Evolutionary conservation across 2,888 invertebrate genomes (phyloP).

Genomic region (Chrysolina americana): DNA sequence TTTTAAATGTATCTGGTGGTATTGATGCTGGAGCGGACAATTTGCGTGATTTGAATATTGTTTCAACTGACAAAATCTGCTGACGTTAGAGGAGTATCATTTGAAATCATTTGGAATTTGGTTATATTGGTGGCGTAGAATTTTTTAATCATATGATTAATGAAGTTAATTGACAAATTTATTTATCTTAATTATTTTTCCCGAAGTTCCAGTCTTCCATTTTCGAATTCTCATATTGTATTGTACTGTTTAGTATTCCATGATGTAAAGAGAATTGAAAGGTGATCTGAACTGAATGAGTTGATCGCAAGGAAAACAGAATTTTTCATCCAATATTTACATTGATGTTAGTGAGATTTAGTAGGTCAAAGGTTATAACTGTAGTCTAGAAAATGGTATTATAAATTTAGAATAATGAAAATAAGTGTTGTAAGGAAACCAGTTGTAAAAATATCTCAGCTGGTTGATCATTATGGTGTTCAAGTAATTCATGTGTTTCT

Average conservation of each 20-base stretch:
- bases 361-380: neutral
- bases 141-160: no score
- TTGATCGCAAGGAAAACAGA: no score
- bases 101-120: neutral
- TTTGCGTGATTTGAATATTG: no score
- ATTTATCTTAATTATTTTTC: no score
- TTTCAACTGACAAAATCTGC: no score
- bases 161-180: neutral
- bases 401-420: neutral
- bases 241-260: neutral
- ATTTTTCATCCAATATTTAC: neutral
- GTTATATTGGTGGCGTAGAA: neutral
- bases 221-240: neutral
- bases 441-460: no score
- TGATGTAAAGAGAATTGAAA: neutral
- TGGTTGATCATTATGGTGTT: no score
- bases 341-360: slow-evolving; percentile 4
- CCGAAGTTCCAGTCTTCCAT: neutral
- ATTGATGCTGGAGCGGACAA: no score
- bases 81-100: neutral
- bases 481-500: neutral
- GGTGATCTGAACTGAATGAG: neutral
- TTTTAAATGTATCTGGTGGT: no score
- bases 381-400: neutral
- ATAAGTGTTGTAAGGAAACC: neutral